Percentiles rank a stretch among this genome's conserved stretches.
These are phyloP conservation scores for Acanthococcus lagerstroemiae DNA, from an alignment of 2,888 invertebrate genomes.

Conservation along the genomic window DNA sequence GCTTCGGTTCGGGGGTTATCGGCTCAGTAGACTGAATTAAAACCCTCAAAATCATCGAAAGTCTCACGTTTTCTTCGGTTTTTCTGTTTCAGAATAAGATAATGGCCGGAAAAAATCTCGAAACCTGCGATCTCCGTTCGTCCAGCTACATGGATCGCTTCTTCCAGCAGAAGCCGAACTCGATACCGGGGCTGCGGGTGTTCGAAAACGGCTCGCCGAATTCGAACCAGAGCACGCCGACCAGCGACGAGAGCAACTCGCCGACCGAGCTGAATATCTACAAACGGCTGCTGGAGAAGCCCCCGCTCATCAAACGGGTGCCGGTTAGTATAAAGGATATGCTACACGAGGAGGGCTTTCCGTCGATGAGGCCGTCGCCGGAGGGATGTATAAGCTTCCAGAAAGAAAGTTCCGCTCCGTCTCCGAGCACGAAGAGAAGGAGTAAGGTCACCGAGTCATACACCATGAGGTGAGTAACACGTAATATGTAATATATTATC, in stretches of 20 bases:
- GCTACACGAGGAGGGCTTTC: slow-evolving; percentile 12
- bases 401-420: slow-evolving; percentile 14
- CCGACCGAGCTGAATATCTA: slow-evolving; percentile 79
- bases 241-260: slow-evolving; percentile 75
- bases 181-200: slow-evolving; percentile 57
- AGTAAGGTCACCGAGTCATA: slow-evolving; percentile 2
- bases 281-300: slow-evolving; percentile 68
- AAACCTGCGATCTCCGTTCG: neutral
- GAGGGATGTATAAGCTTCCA: slow-evolving; percentile 27
- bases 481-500: too few species aligned
- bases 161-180: slow-evolving; percentile 45
- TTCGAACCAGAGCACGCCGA: slow-evolving; percentile 41
- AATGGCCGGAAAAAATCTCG: slow-evolving; percentile 7
- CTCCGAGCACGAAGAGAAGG: slow-evolving; percentile 5
- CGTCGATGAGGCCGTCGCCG: slow-evolving; percentile 18
- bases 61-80: too few species aligned
- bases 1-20: too few species aligned
- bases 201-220: slow-evolving; percentile 45
- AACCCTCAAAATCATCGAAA: too few species aligned
- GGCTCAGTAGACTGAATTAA: too few species aligned
- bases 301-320: slow-evolving; percentile 59
- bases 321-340: slow-evolving; percentile 41
- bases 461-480: slow-evolving; percentile 10
- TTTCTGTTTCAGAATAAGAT: slow-evolving; percentile 3
- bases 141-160: neutral